phyloP scores from a whole-genome alignment of 2,888 invertebrate genomes.

The Ashinkailepas kermadecensis region DNA sequence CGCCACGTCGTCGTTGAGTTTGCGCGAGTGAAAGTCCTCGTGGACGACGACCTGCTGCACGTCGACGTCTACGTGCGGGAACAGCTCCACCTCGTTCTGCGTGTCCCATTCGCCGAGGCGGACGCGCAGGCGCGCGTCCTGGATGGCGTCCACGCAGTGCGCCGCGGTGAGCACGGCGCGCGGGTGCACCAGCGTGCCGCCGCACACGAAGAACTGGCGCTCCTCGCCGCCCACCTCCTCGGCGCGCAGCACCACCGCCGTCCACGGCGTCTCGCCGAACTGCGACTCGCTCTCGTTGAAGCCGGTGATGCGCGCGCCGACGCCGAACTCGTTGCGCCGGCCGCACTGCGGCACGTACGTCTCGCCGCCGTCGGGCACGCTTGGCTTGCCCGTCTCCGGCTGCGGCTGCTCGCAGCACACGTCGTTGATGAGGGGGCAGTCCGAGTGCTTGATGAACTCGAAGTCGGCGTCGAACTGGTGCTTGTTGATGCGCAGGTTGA shows the following conservation, averaged over 20 bases:
- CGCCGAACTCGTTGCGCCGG: constrained; percentile 59
- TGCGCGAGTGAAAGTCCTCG: constrained; percentile 33
- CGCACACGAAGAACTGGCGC: constrained; percentile 59
- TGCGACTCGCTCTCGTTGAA: constrained; percentile 47
- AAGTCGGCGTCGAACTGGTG: background rate
- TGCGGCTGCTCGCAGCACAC: constrained; percentile 57
- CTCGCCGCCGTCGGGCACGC: background rate
- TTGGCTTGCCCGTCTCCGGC: constrained; percentile 19
- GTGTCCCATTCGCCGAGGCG: constrained; percentile 79
- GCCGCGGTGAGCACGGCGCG: constrained; percentile 70
- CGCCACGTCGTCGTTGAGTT: constrained; percentile 60
- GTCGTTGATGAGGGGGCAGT: constrained; percentile 54
- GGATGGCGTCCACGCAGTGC: constrained; percentile 57
- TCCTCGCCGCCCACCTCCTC: constrained; percentile 33
- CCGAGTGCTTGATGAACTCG: background rate
- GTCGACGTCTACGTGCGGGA: constrained; percentile 60
- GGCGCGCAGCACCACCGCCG: constrained; percentile 57
- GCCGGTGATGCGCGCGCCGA: constrained; percentile 62
- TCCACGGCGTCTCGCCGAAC: constrained; percentile 77
- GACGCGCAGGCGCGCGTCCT: constrained; percentile 38
- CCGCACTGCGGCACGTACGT: constrained; percentile 51
- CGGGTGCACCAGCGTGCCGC: constrained; percentile 70
- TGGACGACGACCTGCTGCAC: constrained; percentile 43
- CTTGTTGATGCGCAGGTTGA: background rate
- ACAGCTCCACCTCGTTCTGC: constrained; percentile 59